Base-by-base conservation (phyloP, 2,888 invertebrate genomes). In the Oithona nana region DNA sequence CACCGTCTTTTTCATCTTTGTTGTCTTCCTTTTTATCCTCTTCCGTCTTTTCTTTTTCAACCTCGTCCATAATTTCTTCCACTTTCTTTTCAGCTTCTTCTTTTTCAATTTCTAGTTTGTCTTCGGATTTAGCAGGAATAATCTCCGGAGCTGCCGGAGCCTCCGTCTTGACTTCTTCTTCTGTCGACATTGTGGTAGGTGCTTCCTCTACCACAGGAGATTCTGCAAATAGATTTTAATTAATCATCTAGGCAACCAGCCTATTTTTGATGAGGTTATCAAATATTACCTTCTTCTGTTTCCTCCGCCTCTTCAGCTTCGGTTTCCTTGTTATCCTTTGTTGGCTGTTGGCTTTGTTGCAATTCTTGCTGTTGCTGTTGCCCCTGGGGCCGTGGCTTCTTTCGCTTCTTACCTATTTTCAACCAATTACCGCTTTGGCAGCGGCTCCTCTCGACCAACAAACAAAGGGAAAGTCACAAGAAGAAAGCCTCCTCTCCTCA, bases 21-120 rank as follows among this genome's bases (percentile, higher is more conserved):
- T 54, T 26, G 24, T 54, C 54, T 16, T 26, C 24, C 4, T 54
- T 26, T 20, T 20, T 26, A 26, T 16, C 54, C 26, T 54, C 54
- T 16, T 51, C 24, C 11, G 6, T 51, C n/a, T 22, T 22, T 51
- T 26, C 2, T 24, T n/a, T 22, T 3, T 13, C 13, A 22, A 22
- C 26, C 26, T 54, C 26, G 54, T 20, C 54, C 54, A 30, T 39
- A 16, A 16, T 24, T 16, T 52, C 20, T 2, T 2, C 54, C 2
- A 16, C 13, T 16, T 52, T 52, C 31, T 57, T 31, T n/a, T 57
- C 39, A 31, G 57, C 30, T 31, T 57, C 57, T 3, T 57, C 61
- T 11, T 61, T 61, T 26, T 61, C 61, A 22, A 61, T 61, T 30
- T 61, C 61, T n/a, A 61, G 31, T 54, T 61, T 61, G 51, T 61